Base-by-base conservation (phyloP, 2,797 vertebrate species). In the Epinephelus awoara region DNA sequence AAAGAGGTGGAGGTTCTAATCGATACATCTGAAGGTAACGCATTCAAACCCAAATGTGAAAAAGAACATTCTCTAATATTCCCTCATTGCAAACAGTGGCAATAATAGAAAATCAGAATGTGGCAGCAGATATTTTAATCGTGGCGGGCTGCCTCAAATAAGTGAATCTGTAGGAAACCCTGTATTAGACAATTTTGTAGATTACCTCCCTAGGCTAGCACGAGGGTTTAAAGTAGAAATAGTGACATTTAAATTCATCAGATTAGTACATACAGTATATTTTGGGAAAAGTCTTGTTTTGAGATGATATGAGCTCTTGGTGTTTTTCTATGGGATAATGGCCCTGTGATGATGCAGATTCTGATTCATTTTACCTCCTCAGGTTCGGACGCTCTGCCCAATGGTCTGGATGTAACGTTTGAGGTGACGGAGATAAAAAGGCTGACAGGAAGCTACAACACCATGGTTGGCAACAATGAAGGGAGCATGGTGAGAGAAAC, bases 401-500 rank as follows among this genome's bases (percentile, higher is more conserved):
- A 99, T 1, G 98, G 98, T 29, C 91, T 99, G 44, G 97, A 99
- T 54, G 96, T 99, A 14, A 99, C 95, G 0, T 99, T 99, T 82
- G 97, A 99, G 75, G 98, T 99, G 50, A 96, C 95, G 0, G 98
- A 99, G 67, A 50, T 99, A 42, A 95, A 97, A 90, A 94, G 97
- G 51, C 75, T 99, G 63, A 98, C 98, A 0, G 98, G 98, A 73
- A 99, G 97, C 79, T 99, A 99, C 83, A 99, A 99, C 93, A 99
- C 98, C 11, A 98, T 99, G 98, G 98, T 99, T 38, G 98, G 98
- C 71, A 99, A 99, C 94, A 99, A 99, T 0, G 98, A 99, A 93
- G 98, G 98, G 84, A 99, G 98, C 78, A 99, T 99, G 98, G 98
- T 99, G 95, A 71, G 97, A 34, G 5, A 27, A 8, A 10, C 18